These are phyloP conservation scores for Neolamprologus fasciatus DNA, from an alignment of 2,113 vertebrate genomes.

Conservation along the genomic window DNA sequence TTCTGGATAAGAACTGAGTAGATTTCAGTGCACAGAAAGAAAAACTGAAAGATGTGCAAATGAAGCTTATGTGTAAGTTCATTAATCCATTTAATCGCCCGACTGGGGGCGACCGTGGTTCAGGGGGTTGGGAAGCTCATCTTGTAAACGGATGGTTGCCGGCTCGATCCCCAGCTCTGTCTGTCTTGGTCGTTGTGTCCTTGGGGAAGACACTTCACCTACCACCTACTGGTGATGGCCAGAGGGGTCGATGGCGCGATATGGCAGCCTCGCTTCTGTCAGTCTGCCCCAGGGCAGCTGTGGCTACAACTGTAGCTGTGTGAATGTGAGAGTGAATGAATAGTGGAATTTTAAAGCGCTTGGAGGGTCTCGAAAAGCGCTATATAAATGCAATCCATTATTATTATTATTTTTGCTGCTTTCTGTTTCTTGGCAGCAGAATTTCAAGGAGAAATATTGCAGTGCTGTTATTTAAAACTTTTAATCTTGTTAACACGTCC, in stretches of 20 bases:
- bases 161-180: fast-evolving
- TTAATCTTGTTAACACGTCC: not conserved
- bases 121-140: not conserved
- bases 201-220: not conserved
- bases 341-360: not conserved
- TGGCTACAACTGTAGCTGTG: not conserved
- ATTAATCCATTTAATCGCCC: not conserved
- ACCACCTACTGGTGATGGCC: fast-evolving
- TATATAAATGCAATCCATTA: not conserved
- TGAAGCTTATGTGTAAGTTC: not conserved
- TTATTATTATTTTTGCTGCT: not conserved
- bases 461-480: not conserved
- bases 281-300: not conserved
- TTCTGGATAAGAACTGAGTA: not conserved
- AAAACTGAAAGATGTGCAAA: not conserved
- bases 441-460: not conserved
- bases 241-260: fast-evolving
- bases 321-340: not conserved
- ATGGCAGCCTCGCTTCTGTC: not conserved
- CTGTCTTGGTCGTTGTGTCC: not conserved
- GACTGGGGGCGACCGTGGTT: not conserved
- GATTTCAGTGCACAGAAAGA: not conserved
- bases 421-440: not conserved
- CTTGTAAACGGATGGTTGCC: fast-evolving
- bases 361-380: fast-evolving